Evolutionary conservation across 2,888 invertebrate species (phyloP).

Genomic region (Ormyrus rosae): DNA sequence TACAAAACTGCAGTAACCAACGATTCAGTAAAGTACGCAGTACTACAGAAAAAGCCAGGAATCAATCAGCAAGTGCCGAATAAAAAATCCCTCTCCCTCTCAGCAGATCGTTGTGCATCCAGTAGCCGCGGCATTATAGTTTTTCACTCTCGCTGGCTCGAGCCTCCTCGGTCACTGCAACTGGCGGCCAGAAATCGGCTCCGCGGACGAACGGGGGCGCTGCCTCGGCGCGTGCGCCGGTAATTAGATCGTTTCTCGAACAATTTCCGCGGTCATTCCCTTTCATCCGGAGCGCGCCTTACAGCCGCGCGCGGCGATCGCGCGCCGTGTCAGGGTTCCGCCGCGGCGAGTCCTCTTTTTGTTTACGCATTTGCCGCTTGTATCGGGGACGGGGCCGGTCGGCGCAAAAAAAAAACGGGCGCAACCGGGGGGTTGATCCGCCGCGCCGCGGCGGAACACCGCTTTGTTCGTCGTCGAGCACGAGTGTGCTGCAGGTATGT

Average conservation of each 20-base stretch:
- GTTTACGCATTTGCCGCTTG: background rate
- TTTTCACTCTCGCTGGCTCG: background rate
- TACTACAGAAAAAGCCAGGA: too few species aligned
- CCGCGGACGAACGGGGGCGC: background rate
- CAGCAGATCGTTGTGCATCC: too few species aligned
- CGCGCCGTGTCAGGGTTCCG: background rate
- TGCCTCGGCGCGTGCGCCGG: conserved; percentile 18
- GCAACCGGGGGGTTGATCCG: background rate
- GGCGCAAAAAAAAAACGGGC: background rate
- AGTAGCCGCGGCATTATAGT: too few species aligned
- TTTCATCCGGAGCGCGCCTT: conserved; percentile 60
- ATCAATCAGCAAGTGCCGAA: too few species aligned
- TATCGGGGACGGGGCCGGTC: background rate
- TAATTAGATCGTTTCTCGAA: conserved; percentile 68
- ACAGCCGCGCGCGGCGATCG: background rate
- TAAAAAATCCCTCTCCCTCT: too few species aligned
- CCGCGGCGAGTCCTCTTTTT: background rate
- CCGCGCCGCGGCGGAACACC: background rate
- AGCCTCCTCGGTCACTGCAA: background rate
- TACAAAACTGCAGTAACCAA: too few species aligned
- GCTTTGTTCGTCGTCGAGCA: conserved; percentile 16
- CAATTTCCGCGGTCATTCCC: conserved; percentile 68
- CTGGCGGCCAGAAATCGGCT: background rate
- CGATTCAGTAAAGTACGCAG: too few species aligned
- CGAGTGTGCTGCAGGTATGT: background rate